phyloP scores from a whole-genome alignment of 2,888 invertebrate species.

The Ceraclea dissimilis region DNA sequence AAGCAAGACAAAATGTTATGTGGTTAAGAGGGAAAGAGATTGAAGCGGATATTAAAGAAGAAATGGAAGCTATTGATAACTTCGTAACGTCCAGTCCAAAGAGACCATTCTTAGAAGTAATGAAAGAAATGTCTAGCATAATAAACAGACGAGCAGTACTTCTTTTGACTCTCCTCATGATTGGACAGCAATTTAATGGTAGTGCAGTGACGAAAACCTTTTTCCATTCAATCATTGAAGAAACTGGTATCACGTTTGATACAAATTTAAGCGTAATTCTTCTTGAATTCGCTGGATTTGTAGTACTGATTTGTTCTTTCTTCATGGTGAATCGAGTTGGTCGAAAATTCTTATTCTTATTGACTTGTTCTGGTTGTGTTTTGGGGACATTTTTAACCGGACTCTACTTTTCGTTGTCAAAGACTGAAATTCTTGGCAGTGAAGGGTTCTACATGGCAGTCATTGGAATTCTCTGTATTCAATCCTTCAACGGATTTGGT shows the following conservation, averaged over 20 bases:
- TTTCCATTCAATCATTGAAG: constrained; percentile 8
- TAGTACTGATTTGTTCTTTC: neutral
- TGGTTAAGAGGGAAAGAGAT: constrained; percentile 27
- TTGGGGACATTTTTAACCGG: constrained; percentile 6
- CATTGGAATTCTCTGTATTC: neutral
- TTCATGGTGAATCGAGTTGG: constrained; percentile 8
- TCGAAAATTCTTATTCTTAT: constrained; percentile 5
- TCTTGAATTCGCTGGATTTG: constrained; percentile 6
- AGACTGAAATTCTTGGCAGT: neutral
- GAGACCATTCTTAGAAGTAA: constrained; percentile 24
- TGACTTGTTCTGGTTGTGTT: constrained; percentile 5
- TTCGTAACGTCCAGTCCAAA: constrained; percentile 32
- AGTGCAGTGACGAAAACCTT: constrained; percentile 2
- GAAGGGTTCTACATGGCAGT: constrained; percentile 3
- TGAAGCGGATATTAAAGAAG: constrained; percentile 27
- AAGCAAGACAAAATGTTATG: constrained; percentile 28
- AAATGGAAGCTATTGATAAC: constrained; percentile 27
- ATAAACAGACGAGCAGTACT: constrained; percentile 9
- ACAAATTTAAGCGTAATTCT: constrained; percentile 7
- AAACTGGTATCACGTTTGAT: constrained; percentile 4
- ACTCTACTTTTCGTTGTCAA: constrained; percentile 8
- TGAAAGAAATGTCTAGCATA: constrained; percentile 14
- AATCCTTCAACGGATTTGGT: constrained; percentile 4
- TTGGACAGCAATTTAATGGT: constrained; percentile 12
- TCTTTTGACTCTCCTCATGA: constrained; percentile 6